Conservation (phyloP, 2,113 vertebrate genomes). For the Zosterops pallidus region DNA sequence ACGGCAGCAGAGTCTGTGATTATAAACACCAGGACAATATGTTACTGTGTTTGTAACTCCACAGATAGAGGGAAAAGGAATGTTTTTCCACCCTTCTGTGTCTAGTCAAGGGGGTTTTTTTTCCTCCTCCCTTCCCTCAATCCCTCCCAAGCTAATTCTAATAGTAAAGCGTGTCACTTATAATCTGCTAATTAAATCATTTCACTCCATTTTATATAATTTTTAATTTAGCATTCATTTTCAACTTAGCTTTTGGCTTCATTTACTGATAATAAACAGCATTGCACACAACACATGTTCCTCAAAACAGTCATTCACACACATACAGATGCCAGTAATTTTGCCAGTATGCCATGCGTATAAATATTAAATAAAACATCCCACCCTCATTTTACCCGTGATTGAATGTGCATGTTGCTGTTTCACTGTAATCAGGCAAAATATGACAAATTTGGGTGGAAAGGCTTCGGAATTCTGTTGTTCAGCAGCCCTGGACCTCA, state of each 20-base stretch:
- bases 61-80: conserved; percentile 54
- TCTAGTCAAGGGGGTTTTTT: conserved; percentile 23
- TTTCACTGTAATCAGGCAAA: conserved; percentile 10
- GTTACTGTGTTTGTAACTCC: conserved; percentile 57
- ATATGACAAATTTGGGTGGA: not conserved
- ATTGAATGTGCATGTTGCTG: conserved; percentile 70
- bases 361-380: conserved; percentile 71
- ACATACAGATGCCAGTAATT: conserved; percentile 76
- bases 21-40: conserved; percentile 68
- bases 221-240: conserved; percentile 86
- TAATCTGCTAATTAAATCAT: conserved; percentile 83
- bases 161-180: conserved; percentile 69
- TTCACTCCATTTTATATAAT: conserved; percentile 81
- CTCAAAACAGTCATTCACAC: conserved; percentile 73
- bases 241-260: conserved; percentile 83
- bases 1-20: conserved; percentile 61
- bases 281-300: conserved; percentile 80
- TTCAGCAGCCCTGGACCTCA: not conserved
- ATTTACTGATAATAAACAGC: conserved; percentile 83
- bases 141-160: conserved; percentile 67
- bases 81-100: conserved; percentile 49
- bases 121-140: conserved; percentile 1
- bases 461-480: not conserved
- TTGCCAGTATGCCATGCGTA: conserved; percentile 71
- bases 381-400: conserved; percentile 71